Percentiles rank a stretch among this genome's conserved stretches.
These are phyloP conservation scores for cat (Felis catus) DNA, from an alignment of 2,113 vertebrate genomes.

Conservation along the genomic window F.catus_Fca126_mat1.0 CM031419.1:138403501-138404000, in stretches of 20 bases:
- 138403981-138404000: neutral
- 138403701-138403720: neutral
- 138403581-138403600: neutral
- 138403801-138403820: neutral
- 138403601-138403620: neutral
- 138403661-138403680: neutral
- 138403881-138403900: neutral
- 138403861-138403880: neutral
- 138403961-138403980: slow-evolving; percentile 18
- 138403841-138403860: neutral
- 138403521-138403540: neutral
- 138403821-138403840: neutral
- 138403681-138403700: neutral
- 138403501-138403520: slow-evolving; percentile 1
- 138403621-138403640: neutral
- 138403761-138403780: neutral
- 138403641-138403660: neutral
- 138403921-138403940: neutral
- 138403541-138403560: neutral
- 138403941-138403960: neutral
- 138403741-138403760: neutral
- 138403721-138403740: neutral
- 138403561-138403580: neutral
- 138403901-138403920: neutral
- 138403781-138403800: neutral